These are phyloP conservation scores for Taenaris catops DNA, from an alignment of 2,888 invertebrate species.

Conservation along the genomic window DNA sequence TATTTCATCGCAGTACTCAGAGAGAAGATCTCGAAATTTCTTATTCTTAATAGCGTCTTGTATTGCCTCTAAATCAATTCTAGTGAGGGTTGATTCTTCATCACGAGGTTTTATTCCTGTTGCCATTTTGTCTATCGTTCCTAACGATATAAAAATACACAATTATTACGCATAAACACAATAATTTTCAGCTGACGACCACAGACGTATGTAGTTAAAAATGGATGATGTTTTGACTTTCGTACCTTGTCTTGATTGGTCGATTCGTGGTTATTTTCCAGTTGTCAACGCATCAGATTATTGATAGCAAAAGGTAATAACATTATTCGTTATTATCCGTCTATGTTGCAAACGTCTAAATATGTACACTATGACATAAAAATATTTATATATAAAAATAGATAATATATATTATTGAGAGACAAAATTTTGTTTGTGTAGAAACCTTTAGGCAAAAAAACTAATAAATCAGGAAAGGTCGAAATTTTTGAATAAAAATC, in stretches of 20 bases:
- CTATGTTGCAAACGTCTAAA: no score
- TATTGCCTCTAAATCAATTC: slow-evolving; percentile 89
- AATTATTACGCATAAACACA: slow-evolving; percentile 51
- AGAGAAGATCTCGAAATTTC: slow-evolving; percentile 92
- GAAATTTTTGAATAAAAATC: no score
- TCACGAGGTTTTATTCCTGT: slow-evolving; percentile 75
- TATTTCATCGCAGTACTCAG: slow-evolving; percentile 94
- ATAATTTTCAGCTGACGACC: slow-evolving; percentile 54
- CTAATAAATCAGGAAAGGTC: no score
- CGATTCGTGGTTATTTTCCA: slow-evolving; percentile 17
- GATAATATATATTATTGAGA: no score
- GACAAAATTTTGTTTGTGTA: no score
- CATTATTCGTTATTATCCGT: no score
- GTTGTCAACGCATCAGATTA: slow-evolving; percentile 11
- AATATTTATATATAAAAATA: no score
- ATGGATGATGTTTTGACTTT: slow-evolving; percentile 1
- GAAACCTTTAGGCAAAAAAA: no score
- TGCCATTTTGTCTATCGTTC: slow-evolving; percentile 57
- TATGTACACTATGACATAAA: no score
- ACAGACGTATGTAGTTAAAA: slow-evolving; percentile 16
- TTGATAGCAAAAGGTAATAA: no score
- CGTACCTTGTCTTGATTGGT: slow-evolving; percentile 19
- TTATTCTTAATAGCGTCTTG: slow-evolving; percentile 91
- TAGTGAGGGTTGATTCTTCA: slow-evolving; percentile 87
- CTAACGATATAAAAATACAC: slow-evolving; percentile 57